These are phyloP conservation scores for Unio pictorum DNA, from an alignment of 2,888 invertebrate species.

Conservation along the genomic window DNA sequence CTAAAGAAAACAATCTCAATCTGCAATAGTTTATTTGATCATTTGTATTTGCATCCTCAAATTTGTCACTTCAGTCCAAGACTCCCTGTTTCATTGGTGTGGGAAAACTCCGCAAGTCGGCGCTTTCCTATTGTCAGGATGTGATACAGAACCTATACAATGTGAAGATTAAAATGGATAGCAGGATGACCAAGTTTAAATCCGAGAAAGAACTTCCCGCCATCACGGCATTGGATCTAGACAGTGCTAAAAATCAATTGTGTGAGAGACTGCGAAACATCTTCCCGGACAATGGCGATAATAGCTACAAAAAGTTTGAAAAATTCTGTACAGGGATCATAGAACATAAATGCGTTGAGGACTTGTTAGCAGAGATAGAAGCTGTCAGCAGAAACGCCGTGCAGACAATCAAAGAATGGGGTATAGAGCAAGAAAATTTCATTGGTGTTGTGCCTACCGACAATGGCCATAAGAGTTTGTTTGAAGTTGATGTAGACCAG, in stretches of 20 bases:
- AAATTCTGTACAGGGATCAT: constrained; percentile 19
- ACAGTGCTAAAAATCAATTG: constrained; percentile 2
- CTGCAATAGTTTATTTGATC: too few relatives aligned
- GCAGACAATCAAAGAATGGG: constrained; percentile 22
- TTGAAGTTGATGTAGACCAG: constrained; percentile 19
- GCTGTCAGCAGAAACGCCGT: neutral
- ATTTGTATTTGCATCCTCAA: neutral
- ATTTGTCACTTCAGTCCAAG: constrained; percentile 7
- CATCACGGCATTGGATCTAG: constrained; percentile 13
- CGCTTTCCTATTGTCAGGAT: constrained; percentile 32
- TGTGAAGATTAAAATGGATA: constrained; percentile 32
- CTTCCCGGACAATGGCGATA: constrained; percentile 17
- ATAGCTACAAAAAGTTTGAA: constrained; percentile 12
- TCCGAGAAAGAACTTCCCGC: constrained; percentile 29
- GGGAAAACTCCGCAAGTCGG: constrained; percentile 33
- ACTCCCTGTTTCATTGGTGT: constrained; percentile 16
- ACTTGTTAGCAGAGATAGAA: constrained; percentile 9
- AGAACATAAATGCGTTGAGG: constrained; percentile 13
- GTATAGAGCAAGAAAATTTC: constrained; percentile 25
- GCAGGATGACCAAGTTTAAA: constrained; percentile 14
- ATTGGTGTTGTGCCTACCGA: constrained; percentile 33
- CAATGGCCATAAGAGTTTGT: constrained; percentile 4
- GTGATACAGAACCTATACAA: constrained; percentile 39
- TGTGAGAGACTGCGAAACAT: constrained; percentile 23
- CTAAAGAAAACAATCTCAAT: too few relatives aligned